phyloP scores from a whole-genome alignment of 2,797 vertebrate species.

The Apogon hyalosoma region DNA sequence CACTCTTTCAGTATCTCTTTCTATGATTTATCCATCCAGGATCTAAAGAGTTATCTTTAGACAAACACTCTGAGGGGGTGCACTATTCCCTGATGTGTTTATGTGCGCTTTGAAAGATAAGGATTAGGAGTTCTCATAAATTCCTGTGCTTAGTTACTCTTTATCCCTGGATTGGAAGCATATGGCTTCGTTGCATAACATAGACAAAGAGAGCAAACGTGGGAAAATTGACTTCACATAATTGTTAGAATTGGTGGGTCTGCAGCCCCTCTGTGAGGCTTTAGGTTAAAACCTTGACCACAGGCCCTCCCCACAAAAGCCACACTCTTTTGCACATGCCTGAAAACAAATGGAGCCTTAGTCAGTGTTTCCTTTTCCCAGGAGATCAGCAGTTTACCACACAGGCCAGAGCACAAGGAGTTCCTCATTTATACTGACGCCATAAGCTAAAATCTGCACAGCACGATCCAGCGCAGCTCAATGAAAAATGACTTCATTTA shows the following conservation, averaged over 20 bases:
- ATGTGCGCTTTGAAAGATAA: conserved; percentile 57
- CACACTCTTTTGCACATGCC: conserved; percentile 55
- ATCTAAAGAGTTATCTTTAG: conserved; percentile 45
- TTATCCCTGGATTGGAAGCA: conserved; percentile 65
- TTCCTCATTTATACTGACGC: conserved; percentile 28
- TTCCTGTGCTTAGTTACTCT: conserved; percentile 39
- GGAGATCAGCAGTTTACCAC: conserved; percentile 43
- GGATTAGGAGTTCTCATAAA: conserved; percentile 45
- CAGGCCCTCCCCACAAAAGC: conserved; percentile 18
- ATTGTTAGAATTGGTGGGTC: conserved; percentile 47
- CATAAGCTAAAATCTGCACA: conserved; percentile 22
- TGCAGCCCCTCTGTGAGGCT: conserved; percentile 34
- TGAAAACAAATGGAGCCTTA: conserved; percentile 62
- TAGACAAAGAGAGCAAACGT: conserved; percentile 44
- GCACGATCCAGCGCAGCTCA: not conserved
- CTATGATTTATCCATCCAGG: conserved; percentile 33
- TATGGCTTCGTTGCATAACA: conserved; percentile 70
- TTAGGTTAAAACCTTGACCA: conserved; percentile 39
- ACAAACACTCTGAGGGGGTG: conserved; percentile 50
- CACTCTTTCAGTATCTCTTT: too few species aligned
- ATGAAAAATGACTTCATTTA: conserved; percentile 4
- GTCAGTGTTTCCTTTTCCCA: conserved; percentile 61
- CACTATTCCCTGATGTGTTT: conserved; percentile 50
- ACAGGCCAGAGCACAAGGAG: conserved; percentile 38
- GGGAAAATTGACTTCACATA: conserved; percentile 45